A percentile compares a stretch with the other conserved stretches of the same genome.
Conservation (phyloP, 2,888 invertebrate genomes). For the Polylopha cassiicola region DNA sequence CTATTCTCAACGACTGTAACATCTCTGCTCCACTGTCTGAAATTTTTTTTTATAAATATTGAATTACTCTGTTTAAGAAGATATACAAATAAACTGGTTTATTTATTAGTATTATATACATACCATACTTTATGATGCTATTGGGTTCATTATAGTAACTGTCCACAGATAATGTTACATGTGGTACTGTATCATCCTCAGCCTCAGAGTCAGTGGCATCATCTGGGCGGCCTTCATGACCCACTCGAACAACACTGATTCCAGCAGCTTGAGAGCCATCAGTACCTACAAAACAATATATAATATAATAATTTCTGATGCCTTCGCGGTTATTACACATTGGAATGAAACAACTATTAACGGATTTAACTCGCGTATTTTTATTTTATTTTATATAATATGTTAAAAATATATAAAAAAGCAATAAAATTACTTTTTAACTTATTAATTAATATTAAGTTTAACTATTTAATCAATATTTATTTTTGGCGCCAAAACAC, state of each 20-base stretch:
- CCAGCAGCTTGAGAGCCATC: conserved; percentile 77
- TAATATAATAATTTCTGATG: neutral
- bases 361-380: too few relatives aligned
- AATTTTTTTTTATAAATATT: conserved; percentile 26
- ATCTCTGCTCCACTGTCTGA: conserved; percentile 72
- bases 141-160: conserved; percentile 79
- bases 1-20: conserved; percentile 68
- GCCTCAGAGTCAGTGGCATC: conserved; percentile 77
- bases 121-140: conserved; percentile 73
- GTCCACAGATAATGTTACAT: conserved; percentile 81
- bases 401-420: neutral
- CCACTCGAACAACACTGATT: conserved; percentile 79
- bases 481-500: conserved; percentile 29
- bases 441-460: neutral
- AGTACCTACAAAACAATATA: conserved; percentile 45
- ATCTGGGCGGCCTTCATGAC: conserved; percentile 71
- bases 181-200: conserved; percentile 78
- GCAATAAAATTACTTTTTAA: neutral
- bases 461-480: too few relatives aligned
- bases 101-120: conserved; percentile 19
- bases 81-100: neutral
- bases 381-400: conserved; percentile 1
- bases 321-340: too few relatives aligned
- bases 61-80: neutral
- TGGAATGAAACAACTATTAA: too few relatives aligned